Percentiles rank a stretch among this genome's conserved stretches.
phyloP scores from a whole-genome alignment of 2,888 invertebrate genomes.

The Polyploca ridens region DNA sequence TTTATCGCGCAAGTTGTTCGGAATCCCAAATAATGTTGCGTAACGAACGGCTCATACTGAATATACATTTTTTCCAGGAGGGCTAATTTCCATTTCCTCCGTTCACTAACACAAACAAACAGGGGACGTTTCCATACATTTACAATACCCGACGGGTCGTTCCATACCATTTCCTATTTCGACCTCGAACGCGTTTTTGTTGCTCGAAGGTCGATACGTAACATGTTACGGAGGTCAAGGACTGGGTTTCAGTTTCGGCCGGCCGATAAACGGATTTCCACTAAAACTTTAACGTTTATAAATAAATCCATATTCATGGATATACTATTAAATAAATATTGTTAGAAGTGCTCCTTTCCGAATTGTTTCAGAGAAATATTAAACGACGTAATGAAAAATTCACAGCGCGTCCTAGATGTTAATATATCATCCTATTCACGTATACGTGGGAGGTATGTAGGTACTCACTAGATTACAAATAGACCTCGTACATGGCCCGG shows the following conservation, averaged over 20 bases:
- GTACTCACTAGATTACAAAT: slow-evolving; percentile 14
- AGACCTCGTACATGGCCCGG: slow-evolving; percentile 15
- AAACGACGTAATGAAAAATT: background rate
- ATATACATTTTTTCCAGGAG: slow-evolving; percentile 4
- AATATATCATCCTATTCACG: slow-evolving; percentile 5
- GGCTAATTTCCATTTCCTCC: background rate
- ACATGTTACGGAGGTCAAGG: slow-evolving; percentile 40
- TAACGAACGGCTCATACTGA: background rate
- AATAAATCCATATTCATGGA: no score
- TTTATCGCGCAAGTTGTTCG: background rate
- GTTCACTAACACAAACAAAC: slow-evolving; percentile 8
- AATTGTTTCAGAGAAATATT: background rate
- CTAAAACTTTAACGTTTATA: background rate
- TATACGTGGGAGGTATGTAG: background rate
- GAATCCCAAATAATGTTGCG: background rate
- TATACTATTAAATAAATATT: background rate
- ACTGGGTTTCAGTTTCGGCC: slow-evolving; percentile 37
- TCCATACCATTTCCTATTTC: slow-evolving; percentile 26
- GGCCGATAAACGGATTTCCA: slow-evolving; percentile 4
- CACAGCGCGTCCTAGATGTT: background rate
- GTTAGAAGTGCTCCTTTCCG: background rate
- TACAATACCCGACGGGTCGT: slow-evolving; percentile 24
- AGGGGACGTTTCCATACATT: background rate
- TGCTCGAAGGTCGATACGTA: slow-evolving; percentile 30
- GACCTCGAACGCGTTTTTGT: slow-evolving; percentile 28